These are phyloP conservation scores for Chydorus sphaericus DNA, from an alignment of 2,888 invertebrate genomes.

Conservation along the genomic window DNA sequence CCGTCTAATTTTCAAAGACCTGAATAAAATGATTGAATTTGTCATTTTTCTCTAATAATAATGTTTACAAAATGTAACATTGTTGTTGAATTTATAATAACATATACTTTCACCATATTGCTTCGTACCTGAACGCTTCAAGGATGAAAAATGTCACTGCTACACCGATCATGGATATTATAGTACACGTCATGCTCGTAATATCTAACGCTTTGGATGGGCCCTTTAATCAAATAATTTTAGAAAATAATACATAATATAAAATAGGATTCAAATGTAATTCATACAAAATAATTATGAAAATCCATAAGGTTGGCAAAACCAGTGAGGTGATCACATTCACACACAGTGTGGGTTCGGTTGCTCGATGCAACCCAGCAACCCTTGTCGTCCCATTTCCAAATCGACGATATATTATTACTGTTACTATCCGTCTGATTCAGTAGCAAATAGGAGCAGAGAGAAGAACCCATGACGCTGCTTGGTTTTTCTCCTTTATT, in stretches of 20 bases:
- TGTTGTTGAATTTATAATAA: too few species aligned
- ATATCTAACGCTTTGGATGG: too few species aligned
- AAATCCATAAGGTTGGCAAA: slow-evolving; percentile 31
- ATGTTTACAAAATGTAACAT: too few species aligned
- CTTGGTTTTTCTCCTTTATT: slow-evolving; percentile 14
- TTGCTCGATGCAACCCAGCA: slow-evolving; percentile 24
- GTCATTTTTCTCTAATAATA: too few species aligned
- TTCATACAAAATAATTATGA: slow-evolving; percentile 23
- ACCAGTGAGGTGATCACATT: slow-evolving; percentile 29
- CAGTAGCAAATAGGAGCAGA: neutral
- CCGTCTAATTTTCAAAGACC: slow-evolving; percentile 25
- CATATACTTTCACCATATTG: too few species aligned
- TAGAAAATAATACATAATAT: too few species aligned
- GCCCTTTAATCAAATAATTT: too few species aligned
- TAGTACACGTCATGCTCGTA: too few species aligned
- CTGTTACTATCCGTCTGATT: neutral
- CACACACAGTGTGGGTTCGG: slow-evolving; percentile 27
- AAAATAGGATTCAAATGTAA: neutral
- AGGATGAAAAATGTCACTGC: too few species aligned
- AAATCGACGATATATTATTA: neutral
- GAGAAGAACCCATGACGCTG: slow-evolving; percentile 14
- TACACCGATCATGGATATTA: too few species aligned
- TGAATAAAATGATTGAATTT: too few species aligned
- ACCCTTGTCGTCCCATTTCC: slow-evolving; percentile 21
- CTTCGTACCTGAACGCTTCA: too few species aligned